Conservation (phyloP, 1,140 invertebrate species). For the Artemia franciscana region DNA sequence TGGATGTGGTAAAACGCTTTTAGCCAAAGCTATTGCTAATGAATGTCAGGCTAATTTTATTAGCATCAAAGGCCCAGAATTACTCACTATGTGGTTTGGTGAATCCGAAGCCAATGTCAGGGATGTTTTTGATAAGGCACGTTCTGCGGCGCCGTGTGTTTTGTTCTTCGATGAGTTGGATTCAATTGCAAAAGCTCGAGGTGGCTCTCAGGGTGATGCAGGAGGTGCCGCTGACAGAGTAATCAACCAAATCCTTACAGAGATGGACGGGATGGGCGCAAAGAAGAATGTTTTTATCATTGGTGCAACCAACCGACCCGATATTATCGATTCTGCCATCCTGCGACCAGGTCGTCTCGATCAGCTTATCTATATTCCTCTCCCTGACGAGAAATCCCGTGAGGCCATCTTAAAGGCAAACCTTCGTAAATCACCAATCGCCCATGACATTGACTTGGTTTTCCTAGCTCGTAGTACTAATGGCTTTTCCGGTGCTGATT, state of each 20-base stretch:
- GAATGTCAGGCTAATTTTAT: conserved; percentile 99
- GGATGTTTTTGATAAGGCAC: conserved; percentile 98
- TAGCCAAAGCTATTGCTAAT: conserved; percentile 98
- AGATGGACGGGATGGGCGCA: conserved; percentile 99
- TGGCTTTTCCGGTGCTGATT: conserved; percentile 94
- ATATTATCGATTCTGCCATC: conserved; percentile 98
- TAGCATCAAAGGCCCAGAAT: conserved; percentile 94
- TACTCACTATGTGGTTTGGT: conserved; percentile 99
- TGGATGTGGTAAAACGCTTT: conserved; percentile 87
- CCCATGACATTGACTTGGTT: conserved; percentile 74
- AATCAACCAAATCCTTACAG: conserved; percentile 97
- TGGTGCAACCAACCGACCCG: conserved; percentile 62
- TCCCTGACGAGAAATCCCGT: conserved; percentile 94
- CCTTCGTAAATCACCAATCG: conserved; percentile 85
- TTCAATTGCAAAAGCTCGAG: conserved; percentile 95
- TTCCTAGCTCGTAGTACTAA: conserved; percentile 91
- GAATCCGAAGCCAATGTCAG: conserved; percentile 98
- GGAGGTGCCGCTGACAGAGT: conserved; percentile 96
- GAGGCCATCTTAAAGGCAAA: conserved; percentile 87
- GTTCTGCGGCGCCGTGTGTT: conserved; percentile 96
- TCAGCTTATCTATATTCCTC: conserved; percentile 97
- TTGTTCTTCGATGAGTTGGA: conserved; percentile 99
- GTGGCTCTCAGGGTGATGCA: conserved; percentile 87
- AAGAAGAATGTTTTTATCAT: conserved; percentile 99
- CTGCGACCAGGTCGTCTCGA: conserved; percentile 91